phyloP scores from a whole-genome alignment of 2,888 invertebrate species.

The Chymomyza procnemis region DNA sequence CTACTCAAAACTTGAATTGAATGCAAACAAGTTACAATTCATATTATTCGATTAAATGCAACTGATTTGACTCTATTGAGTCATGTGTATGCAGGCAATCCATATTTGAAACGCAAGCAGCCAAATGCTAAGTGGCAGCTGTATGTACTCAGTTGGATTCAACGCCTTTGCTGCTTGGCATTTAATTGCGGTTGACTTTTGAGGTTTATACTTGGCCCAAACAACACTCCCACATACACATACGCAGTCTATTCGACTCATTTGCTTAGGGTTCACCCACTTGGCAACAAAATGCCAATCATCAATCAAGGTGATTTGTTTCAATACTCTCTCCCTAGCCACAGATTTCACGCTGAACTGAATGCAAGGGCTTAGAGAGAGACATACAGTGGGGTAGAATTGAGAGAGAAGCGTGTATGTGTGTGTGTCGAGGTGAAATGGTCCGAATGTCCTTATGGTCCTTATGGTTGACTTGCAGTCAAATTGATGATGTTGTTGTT shows the following conservation, averaged over 20 bases:
- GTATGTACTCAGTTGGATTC: conserved; percentile 32
- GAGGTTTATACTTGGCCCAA: conserved; percentile 50
- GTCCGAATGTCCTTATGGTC: conserved; percentile 19
- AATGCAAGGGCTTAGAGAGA: conserved; percentile 30
- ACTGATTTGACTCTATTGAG: background rate
- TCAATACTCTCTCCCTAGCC: conserved; percentile 58
- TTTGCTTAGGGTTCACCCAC: conserved; percentile 16
- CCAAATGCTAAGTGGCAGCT: background rate
- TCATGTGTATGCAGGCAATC: conserved; percentile 38
- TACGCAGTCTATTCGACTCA: background rate
- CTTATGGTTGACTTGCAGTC: conserved; percentile 51
- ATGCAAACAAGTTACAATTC: conserved; percentile 30
- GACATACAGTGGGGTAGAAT: background rate
- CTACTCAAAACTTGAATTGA: conserved; percentile 43
- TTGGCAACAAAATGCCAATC: conserved; percentile 73
- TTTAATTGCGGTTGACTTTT: conserved; percentile 70
- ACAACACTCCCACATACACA: conserved; percentile 5
- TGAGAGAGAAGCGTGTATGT: background rate
- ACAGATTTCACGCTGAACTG: conserved; percentile 65
- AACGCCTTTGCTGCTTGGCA: conserved; percentile 55
- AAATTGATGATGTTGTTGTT: conserved; percentile 42
- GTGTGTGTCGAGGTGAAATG: background rate
- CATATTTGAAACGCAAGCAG: conserved; percentile 11
- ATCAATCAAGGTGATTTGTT: conserved; percentile 78
- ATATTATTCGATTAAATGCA: conserved; percentile 47